Evolutionary conservation across 2,113 vertebrate species (phyloP), one percentile per base, ranked within the genome.

Genomic region (Agelaius phoeniceus): DNA sequence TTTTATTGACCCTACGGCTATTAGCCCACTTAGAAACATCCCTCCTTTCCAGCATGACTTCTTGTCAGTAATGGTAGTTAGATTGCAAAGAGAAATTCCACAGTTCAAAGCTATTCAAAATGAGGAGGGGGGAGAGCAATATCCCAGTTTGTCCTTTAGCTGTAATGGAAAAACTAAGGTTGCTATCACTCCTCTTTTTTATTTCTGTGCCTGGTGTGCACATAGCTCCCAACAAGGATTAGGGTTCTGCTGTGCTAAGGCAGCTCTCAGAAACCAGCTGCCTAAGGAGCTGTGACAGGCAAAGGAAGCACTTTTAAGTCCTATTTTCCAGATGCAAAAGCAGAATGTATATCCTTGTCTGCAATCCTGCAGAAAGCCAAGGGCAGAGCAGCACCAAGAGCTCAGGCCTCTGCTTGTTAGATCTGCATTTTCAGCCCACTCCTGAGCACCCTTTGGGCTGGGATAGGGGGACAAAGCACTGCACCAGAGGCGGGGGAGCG

Each of bases 271-370:
- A 71, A 94, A n/a, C 22, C 67, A 93, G 88, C 71, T 81, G 72
- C 72, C 71, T 91, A 74, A 96, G 67, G 78, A 89, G 58, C 10
- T 63, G 71, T 90, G 89, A 86, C 86, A 83, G 74, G 63, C 87
- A 74, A 69, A 83, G 44, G 57, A 80, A 92, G 72, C 51, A n/a
- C 43, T 93, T 80, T 66, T 54, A 67, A 77, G 39, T 35, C 41
- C 37, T 16, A 30, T 54, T 90, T 76, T 87, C 76, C 89, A 82
- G 77, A 76, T 28, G 30, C 4, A 69, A 69, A 84, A 82, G 62
- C 66, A 85, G 57, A 91, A 79, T 0, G 6, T 21, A 6, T 0
- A 58, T 55, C 35, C 51, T 76, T 72, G 67, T 43, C 59, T 63
- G 51, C 72, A 74, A 55, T 15, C 43, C 15, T 9, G 12, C 78